Evolutionary conservation across 1,140 invertebrate species (phyloP).

Genomic region (Antheraea pernyi): DNA sequence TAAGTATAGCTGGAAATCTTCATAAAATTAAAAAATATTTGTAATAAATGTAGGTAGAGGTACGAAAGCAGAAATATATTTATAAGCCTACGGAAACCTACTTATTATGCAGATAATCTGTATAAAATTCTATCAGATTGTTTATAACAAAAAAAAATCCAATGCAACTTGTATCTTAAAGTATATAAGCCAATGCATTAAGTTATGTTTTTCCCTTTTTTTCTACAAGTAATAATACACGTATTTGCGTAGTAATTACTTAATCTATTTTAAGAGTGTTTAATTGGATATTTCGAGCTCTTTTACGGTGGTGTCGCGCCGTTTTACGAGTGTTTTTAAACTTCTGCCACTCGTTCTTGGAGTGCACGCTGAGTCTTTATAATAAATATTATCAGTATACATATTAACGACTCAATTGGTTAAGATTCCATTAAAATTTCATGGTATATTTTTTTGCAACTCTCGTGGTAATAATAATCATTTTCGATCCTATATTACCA

Average conservation of each 20-base stretch:
- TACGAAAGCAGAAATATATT: too few relatives aligned
- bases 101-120: too few relatives aligned
- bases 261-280: slow-evolving; percentile 46
- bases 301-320: slow-evolving; percentile 29
- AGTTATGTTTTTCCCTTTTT: not conserved
- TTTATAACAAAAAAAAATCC: too few relatives aligned
- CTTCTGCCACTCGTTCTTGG: slow-evolving; percentile 6
- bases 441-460: slow-evolving; percentile 19
- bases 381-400: slow-evolving; percentile 20
- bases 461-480: not conserved
- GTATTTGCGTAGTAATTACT: slow-evolving; percentile 31
- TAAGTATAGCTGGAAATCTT: too few relatives aligned
- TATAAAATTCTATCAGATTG: too few relatives aligned
- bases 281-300: slow-evolving; percentile 36
- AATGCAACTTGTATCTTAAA: too few relatives aligned
- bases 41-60: too few relatives aligned
- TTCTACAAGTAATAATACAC: slow-evolving; percentile 6
- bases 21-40: too few relatives aligned
- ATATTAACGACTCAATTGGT: slow-evolving; percentile 20
- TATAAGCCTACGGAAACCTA: too few relatives aligned
- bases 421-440: slow-evolving; percentile 24
- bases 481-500: too few relatives aligned
- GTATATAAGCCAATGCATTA: not conserved
- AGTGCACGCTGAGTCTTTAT: slow-evolving; percentile 16
- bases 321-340: slow-evolving; percentile 33